Evolutionary conservation across 2,113 vertebrate genomes (phyloP).

Genomic region (Xiphias gladius): DNA sequence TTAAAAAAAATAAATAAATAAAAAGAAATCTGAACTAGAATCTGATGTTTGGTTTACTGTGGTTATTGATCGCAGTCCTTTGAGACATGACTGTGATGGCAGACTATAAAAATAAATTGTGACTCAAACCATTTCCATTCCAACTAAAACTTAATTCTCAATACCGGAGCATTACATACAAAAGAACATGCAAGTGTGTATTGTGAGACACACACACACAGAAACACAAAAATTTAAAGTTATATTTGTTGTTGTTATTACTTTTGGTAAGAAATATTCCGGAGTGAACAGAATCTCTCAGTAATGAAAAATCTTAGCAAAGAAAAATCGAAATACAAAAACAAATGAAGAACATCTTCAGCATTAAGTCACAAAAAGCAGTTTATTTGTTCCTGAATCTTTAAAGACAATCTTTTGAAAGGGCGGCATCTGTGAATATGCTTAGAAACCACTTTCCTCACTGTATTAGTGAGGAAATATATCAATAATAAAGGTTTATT

Average conservation of each 20-base stretch:
- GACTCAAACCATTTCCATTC: neutral
- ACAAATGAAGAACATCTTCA: neutral
- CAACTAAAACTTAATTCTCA: no score
- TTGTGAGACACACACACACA: neutral
- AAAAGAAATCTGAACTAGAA: neutral
- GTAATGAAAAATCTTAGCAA: no score
- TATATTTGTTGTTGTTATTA: no score
- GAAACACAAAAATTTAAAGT: neutral
- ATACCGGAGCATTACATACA: neutral
- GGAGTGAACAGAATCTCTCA: no score
- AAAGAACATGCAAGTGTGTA: neutral
- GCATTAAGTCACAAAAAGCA: no score
- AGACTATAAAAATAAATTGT: neutral
- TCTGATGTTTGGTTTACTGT: neutral
- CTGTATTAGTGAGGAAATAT: neutral
- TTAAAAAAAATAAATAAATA: conserved; percentile 20
- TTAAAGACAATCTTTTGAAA: neutral
- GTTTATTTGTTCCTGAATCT: neutral
- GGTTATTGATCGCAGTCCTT: neutral
- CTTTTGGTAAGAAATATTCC: no score
- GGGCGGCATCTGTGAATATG: neutral
- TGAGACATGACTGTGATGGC: neutral
- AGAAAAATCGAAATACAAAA: neutral
- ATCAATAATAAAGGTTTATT: neutral
- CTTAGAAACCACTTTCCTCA: neutral